Evolutionary conservation across 2,113 vertebrate species (phyloP), one percentile per base, ranked within the genome.

Genomic region (Megalops atlanticus): DNA sequence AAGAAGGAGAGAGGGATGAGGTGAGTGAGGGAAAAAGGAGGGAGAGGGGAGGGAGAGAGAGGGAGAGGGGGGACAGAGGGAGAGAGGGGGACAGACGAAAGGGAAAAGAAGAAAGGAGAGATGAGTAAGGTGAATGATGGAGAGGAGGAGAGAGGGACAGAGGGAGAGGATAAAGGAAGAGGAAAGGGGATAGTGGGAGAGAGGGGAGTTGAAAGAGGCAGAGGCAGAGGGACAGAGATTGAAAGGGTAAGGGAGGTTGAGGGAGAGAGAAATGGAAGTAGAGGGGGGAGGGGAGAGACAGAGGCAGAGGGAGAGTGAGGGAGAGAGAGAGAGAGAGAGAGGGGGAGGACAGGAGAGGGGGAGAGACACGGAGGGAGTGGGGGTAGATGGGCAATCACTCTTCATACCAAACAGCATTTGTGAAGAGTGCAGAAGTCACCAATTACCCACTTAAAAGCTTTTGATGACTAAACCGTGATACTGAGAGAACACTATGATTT

Each of bases 391-490:
- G 54, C 40, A 16, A 85, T 78, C 80, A 68, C 64, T 31, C 77
- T 85, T 81, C 78, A 76, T 82, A 81, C 81, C 64, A 24, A 75
- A 58, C 58, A 72, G 71, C 78, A 81, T 78, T 78, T 82, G 82
- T 85, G 83, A 84, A 79, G 87, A 85, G 84, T 74, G 72, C 77
- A 84, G 83, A 87, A 88, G 87, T 87, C 82, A 80, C 84, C 87
- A 89, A 88, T 89, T 89, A 89, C 83, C 88, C 87, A 88, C 85
- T 88, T 88, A 87, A 87, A 87, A 85, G 84, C 88, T 84, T 85
- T 83, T 86, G 87, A 89, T 86, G 87, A 88, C 88, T 89, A 87
- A 89, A 84, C 82, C 87, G 85, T 80, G 81, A 86, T 84, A 87
- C 82, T 78, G 86, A 86, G 78, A 80, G 82, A 88, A 85, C 83